Evolutionary conservation across 2,113 vertebrate genomes (phyloP).

Genomic region (Etia nguti): DNA sequence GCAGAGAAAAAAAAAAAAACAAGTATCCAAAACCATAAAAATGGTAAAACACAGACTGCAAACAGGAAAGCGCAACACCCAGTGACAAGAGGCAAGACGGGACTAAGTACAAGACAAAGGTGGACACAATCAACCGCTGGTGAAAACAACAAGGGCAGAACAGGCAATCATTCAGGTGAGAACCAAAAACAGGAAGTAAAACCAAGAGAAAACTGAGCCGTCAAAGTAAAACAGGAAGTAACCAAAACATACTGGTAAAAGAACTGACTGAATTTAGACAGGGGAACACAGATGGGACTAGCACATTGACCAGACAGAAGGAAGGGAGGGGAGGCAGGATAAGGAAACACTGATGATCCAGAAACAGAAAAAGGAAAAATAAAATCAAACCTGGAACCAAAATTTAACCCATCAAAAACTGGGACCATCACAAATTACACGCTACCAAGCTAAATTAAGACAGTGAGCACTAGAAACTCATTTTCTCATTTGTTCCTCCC

Average conservation of each 20-base stretch:
- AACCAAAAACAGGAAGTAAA: background rate
- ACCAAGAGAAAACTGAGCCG: background rate
- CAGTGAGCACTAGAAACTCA: accelerated
- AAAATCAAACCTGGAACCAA: background rate
- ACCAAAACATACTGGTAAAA: background rate
- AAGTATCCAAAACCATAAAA: background rate
- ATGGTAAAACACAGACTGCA: background rate
- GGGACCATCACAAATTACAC: background rate
- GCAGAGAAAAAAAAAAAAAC: accelerated
- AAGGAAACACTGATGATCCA: background rate
- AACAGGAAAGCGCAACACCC: background rate
- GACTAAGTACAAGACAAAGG: accelerated
- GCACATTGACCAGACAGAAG: background rate
- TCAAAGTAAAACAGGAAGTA: background rate
- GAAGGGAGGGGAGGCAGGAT: background rate
- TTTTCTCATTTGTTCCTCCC: background rate
- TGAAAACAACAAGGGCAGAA: background rate
- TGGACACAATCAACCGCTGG: background rate
- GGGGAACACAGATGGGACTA: background rate
- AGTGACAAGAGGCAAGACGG: background rate
- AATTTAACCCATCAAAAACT: accelerated
- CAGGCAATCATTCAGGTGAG: background rate
- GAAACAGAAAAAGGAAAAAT: background rate
- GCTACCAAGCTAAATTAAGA: background rate
- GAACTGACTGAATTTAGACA: background rate